Base-by-base conservation (phyloP, 2,888 invertebrate species). In the Apocheima hispidaria region DNA sequence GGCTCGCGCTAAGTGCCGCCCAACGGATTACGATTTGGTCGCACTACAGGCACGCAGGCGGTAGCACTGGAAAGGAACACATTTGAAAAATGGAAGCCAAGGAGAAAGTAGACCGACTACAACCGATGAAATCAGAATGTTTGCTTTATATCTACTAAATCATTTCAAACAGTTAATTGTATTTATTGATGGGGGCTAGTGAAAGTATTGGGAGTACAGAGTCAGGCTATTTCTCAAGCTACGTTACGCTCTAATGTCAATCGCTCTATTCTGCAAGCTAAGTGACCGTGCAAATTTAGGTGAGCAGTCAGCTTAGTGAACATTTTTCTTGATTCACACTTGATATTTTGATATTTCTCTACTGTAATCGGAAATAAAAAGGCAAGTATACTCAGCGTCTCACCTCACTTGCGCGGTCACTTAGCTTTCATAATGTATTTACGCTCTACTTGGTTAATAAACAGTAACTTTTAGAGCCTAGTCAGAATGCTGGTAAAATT, bases 1-100 rank as follows among this genome's bases (percentile, higher is more conserved):
- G 90, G 90, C 80, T 78, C 79, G 73, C 80, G 73, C 84, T 91
- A 89, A 91, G 92, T 92, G 92, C 88, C 83, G 86, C 79, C 83
- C 83, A 81, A 81, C 84, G 87, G 92, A 92, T 91, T 91, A 90
- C 84, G 88, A 85, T 84, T 89, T 86, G 83, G 77, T 35, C 35
- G 23, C 56, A 51, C 41, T 52, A 48, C 36, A 56, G 26, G 85
- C n/a, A 26, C 16, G 28, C n/a, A 18, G 23, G 9, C 60, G 55
- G 60, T 60, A 55, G 44, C 44, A 20, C 33, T 28, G 12, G 9
- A 54, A n/a, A n/a, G n/a, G n/a, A 21, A 4, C 20, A 23, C 41
- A 44, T 10, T 44, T 6, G 2, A 10, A 26, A 44, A 44, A 44
- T 14, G 4, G 14, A 2, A n/a, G 14, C 5, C 2, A 41, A 36